Evolutionary conservation across 2,888 invertebrate genomes (phyloP), one percentile per base, ranked within the genome.

Genomic region (Pammene fasciana): DNA sequence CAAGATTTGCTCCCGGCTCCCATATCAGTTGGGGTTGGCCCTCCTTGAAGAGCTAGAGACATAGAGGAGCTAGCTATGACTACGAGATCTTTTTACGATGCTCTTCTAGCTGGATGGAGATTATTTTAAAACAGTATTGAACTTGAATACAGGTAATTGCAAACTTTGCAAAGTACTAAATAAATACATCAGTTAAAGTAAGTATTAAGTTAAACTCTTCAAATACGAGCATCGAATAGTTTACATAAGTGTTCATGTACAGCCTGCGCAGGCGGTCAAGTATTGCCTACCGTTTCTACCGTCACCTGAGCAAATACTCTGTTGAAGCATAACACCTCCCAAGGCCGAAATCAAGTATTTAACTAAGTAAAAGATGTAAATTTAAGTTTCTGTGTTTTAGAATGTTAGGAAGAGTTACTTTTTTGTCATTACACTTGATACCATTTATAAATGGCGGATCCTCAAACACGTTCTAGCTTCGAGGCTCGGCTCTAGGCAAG

Each of bases 261-360:
- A 52, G 59, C 45, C 46, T 34, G 60, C 43, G 65, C 55, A 38
- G 38, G 38, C 65, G 55, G 66, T 65, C 54, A 61, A 70, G 55
- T 65, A 54, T 18, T 18, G 13, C 56, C 16, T 46, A 48, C 65
- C 55, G 43, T 59, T 46, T 64, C 50, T 43, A 34, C 65, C 14
- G 38, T 71, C 72, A 72, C 67, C 71, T 72, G 72, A 62, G 61
- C 62, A 71, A 72, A 72, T 66, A 72, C 52, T 34, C 45, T 66
- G 41, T 60, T 60, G 45, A 46, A 46, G 26, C 52, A 60, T 52
- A 56, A 64, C 59, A 68, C 64, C 34, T 50, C 11, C 10, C 57
- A 68, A 59, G 65, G 68, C 64, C 68, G 48, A 14, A 50, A 18
- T 59, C 13, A 61, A 48, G 48, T 61, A 62, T 52, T 62, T 62